Percentiles rank a stretch among this genome's conserved stretches.
phyloP scores from a whole-genome alignment of 2,888 invertebrate genomes.

The Caenorhabditis panamensis region DNA sequence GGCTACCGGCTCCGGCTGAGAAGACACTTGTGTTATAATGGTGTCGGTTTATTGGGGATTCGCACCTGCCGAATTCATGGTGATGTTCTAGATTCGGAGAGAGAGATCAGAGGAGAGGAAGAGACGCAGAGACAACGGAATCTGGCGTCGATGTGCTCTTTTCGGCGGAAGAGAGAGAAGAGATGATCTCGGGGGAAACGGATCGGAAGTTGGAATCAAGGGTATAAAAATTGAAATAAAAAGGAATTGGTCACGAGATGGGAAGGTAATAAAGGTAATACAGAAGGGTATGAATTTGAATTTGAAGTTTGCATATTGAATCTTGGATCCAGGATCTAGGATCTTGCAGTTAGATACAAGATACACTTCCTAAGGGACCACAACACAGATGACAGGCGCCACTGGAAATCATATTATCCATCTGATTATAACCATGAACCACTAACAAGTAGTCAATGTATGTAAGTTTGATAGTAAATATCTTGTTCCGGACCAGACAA shows the following conservation, averaged over 20 bases:
- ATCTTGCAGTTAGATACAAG: neutral
- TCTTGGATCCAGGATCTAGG: constrained; percentile 24
- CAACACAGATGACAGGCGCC: no score
- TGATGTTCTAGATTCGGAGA: neutral
- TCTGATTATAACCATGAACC: no score
- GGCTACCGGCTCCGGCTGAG: neutral
- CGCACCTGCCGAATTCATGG: constrained; percentile 39
- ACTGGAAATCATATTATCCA: no score
- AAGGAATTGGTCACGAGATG: constrained; percentile 10
- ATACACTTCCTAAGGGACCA: no score
- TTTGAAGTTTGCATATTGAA: no score
- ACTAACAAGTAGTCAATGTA: no score
- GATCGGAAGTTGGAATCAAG: constrained; percentile 1
- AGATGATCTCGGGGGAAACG: neutral
- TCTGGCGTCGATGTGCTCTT: constrained; percentile 13
- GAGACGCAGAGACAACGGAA: constrained; percentile 11
- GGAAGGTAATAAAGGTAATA: constrained; percentile 7
- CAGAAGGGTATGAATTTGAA: neutral
- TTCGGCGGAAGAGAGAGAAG: constrained; percentile 10
- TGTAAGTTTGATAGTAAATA: no score
- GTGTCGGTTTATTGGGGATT: constrained; percentile 47
- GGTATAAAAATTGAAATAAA: constrained; percentile 3
- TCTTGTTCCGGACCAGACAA: no score
- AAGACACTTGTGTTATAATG: constrained; percentile 17
- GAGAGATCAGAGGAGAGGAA: neutral